Percentiles rank a stretch among this genome's conserved stretches.
phyloP scores from a whole-genome alignment of 2,797 vertebrate species.

The Pteropus rufus region DNA sequence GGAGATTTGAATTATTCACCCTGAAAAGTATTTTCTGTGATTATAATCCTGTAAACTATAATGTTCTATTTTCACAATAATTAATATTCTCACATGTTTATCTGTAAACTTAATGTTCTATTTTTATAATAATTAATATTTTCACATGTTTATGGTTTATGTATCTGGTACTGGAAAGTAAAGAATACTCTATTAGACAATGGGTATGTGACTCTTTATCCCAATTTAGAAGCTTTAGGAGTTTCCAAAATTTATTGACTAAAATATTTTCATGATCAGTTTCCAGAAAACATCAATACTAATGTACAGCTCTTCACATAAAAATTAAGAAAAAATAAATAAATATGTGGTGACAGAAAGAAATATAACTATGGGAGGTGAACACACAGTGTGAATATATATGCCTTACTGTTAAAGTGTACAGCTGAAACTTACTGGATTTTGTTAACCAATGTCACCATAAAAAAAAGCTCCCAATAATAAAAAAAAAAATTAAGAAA shows the following conservation, averaged over 20 bases:
- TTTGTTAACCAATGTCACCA: too few species aligned
- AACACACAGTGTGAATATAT: too few species aligned
- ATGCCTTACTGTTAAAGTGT: too few species aligned
- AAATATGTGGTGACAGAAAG: too few species aligned
- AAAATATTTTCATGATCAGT: constrained; percentile 9
- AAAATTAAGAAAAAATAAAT: not conserved
- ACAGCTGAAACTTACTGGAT: too few species aligned
- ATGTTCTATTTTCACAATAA: not conserved
- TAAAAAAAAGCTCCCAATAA: too few species aligned
- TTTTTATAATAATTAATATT: not conserved
- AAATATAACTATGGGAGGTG: too few species aligned
- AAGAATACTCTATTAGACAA: not conserved
- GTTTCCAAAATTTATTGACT: not conserved
- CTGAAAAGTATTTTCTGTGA: not conserved
- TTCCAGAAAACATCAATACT: not conserved
- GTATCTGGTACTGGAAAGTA: not conserved
- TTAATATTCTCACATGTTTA: not conserved
- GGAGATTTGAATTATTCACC: not conserved
- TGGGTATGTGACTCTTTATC: not conserved
- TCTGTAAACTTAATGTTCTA: not conserved
- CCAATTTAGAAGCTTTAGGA: not conserved
- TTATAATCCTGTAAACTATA: not conserved
- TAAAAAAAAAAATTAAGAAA: too few species aligned
- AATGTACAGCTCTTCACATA: not conserved
- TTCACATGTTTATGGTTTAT: not conserved